Base-by-base conservation (phyloP, 2,797 vertebrate species). In the Huso huso region DNA sequence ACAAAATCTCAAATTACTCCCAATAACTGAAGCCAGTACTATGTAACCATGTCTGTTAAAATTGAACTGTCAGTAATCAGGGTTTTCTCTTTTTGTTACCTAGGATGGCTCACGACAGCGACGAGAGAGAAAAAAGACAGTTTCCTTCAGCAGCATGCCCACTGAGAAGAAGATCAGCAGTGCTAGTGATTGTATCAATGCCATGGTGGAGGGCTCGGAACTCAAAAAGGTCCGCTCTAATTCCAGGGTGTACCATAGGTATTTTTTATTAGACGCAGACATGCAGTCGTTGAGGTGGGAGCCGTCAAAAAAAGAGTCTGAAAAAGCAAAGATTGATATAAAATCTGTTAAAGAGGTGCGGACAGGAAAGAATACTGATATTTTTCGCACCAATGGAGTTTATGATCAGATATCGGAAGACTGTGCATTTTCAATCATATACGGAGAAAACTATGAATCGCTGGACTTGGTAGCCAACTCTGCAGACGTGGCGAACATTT, bases 401-500 rank as follows among this genome's bases (percentile, higher is more conserved):
- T 95, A 94, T 64, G 95, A 97, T 69, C 95, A 97, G 87, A 93
- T 97, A 78, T 96, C 95, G 2, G 95, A 95, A 84, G 94, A 97
- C 67, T 94, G 90, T 81, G 93, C 95, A 0, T 97, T 97, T 82
- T 97, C 95, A 18, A 89, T 97, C 76, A 91, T 97, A 74, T 95
- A 96, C 23, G 94, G 95, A 66, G 94, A 97, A 63, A 85, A 90
- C 71, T 97, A 94, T 49, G 94, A 97, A 70, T 93, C 93, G 6
- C 78, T 97, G 69, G 95, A 97, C 85, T 85, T 97, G 78, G 93
- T 97, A 79, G 95, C 94, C 68, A 91, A 92, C 79, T 93, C 93
- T 67, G 90, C 94, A 62, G 95, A 97, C 37, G 74, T 96, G 79
- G 92, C 94, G 2, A 97, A 95, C 79, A 92, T 97, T 83, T 97